These are phyloP conservation scores for Tuta absoluta DNA, from an alignment of 2,888 invertebrate genomes.

Conservation along the genomic window DNA sequence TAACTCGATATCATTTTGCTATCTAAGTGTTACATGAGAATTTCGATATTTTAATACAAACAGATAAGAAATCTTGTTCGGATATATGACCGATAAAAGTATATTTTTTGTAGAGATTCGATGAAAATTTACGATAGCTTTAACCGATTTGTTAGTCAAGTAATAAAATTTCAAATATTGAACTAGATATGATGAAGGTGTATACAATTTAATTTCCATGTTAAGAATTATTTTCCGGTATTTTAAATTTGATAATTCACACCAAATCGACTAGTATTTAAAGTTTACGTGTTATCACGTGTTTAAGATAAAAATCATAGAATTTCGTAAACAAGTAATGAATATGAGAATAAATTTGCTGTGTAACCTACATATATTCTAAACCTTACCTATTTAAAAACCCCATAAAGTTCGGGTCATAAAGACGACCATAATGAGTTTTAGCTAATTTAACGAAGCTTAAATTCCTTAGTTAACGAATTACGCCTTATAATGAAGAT, in stretches of 20 bases:
- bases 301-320: not conserved
- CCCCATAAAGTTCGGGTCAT: not conserved
- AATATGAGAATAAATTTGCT: not conserved
- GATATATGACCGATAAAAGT: slow-evolving; percentile 28
- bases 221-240: too few species aligned
- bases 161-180: slow-evolving; percentile 2
- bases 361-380: not conserved
- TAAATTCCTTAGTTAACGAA: slow-evolving; percentile 8
- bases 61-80: slow-evolving; percentile 27
- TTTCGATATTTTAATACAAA: slow-evolving; percentile 16
- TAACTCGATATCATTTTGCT: slow-evolving; percentile 23
- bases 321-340: not conserved
- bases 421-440: slow-evolving; percentile 3
- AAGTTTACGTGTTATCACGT: too few species aligned
- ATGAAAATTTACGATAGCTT: slow-evolving; percentile 1
- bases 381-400: slow-evolving; percentile 3
- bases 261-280: too few species aligned
- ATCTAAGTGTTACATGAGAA: slow-evolving; percentile 32
- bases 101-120: not conserved
- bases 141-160: slow-evolving; percentile 10
- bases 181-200: too few species aligned
- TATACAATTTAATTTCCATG: not conserved
- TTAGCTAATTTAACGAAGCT: slow-evolving; percentile 4
- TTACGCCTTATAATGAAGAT: slow-evolving; percentile 2
- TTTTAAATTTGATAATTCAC: too few species aligned